Base-by-base conservation (phyloP, 2,797 vertebrate species). In the Nyctibius grandis region DNA sequence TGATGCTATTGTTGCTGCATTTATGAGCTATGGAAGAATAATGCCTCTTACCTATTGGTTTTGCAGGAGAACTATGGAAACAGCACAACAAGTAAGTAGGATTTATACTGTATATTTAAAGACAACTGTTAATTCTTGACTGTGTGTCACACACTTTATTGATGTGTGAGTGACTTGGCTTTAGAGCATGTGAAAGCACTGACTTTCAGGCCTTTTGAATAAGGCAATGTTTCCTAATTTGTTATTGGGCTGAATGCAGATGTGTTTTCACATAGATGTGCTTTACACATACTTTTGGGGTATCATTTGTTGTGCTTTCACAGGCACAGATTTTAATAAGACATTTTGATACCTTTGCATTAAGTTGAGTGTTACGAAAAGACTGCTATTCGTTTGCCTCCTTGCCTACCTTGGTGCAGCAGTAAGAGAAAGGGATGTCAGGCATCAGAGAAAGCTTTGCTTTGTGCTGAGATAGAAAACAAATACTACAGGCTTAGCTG, bases 1-100 rank as follows among this genome's bases (percentile, higher is more conserved):
- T 93, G 36, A 28, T 74, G 33, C 7, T 57, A 2, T 53, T 88
- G 34, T 67, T 91, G 51, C 51, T 84, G 69, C 12, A 19, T 81
- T 91, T 75, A 18, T 80, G 45, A 83, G 28, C 53, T 85, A 6
- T 28, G 64, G 53, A 72, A 83, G 36, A 95, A 29, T 96, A 96
- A 97, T 61, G 20, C 16, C 16, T 83, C 93, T 92, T 94, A 61
- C 59, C 23, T 83, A 8, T 96, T 96, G 78, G 6, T 94, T 95
- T 97, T 97, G 61, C 95, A 97, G 96, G 96, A 94, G 11, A 38
- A 12, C 72, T 78, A 81, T 33, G 94, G 29, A 78, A 94, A 92
- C 87, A 91, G 63, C 93, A 95, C 90, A 50, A 5, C 94, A 63
- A 95, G 96, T 97, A 96, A 97, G 96, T 97, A 51, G n/a, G 31